phyloP scores from a whole-genome alignment of 2,113 vertebrate species.

The Buteo buteo region DNA sequence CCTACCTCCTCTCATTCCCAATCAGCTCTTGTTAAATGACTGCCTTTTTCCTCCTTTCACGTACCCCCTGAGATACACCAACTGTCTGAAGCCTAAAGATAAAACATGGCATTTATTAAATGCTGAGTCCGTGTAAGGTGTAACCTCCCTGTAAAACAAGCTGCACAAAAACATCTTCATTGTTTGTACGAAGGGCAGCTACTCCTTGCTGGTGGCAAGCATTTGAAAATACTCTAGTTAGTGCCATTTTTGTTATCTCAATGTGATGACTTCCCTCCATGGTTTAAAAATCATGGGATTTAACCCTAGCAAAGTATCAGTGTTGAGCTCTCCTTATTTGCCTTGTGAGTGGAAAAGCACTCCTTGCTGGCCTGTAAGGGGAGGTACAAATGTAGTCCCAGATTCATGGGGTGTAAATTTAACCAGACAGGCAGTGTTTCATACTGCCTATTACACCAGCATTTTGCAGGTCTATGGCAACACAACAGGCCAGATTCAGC shows the following conservation, averaged over 20 bases:
- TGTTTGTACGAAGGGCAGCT: not conserved
- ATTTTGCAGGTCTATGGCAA: not conserved
- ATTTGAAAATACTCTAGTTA: not conserved
- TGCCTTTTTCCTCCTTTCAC: not conserved
- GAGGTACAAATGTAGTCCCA: not conserved
- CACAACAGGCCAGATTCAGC: not conserved
- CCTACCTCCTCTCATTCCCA: not conserved
- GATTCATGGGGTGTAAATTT: not conserved
- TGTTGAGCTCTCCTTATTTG: not conserved
- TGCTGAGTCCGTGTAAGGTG: not conserved
- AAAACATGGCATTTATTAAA: not conserved
- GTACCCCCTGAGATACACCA: not conserved
- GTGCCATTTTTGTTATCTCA: not conserved
- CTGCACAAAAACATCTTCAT: not conserved
- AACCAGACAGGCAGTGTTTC: not conserved
- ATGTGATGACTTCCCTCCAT: not conserved
- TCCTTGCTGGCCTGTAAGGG: not conserved
- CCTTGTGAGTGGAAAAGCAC: not conserved
- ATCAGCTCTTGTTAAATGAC: not conserved
- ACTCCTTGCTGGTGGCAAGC: not conserved
- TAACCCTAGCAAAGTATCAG: not conserved
- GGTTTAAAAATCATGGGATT: not conserved
- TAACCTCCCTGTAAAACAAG: not conserved
- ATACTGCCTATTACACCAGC: not conserved
- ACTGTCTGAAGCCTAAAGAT: not conserved